These are phyloP conservation scores for Halocynthia roretzi DNA, from an alignment of 23 tunicate species.

Conservation along the genomic window DNA sequence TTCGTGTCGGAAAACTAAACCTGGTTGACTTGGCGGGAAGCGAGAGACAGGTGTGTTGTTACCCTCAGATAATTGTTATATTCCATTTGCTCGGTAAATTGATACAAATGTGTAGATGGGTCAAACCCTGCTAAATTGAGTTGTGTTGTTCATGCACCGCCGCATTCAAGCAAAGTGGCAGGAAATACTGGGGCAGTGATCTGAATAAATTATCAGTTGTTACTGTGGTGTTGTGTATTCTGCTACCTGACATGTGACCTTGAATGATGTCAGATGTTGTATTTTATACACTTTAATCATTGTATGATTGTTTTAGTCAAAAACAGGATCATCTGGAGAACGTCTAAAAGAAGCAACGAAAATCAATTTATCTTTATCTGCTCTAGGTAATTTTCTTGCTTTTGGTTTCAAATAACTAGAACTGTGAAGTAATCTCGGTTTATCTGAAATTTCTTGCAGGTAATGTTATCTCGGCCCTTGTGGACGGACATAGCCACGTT, in stretches of 20 bases:
- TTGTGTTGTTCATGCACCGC: no score
- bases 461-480: conserved; percentile 86
- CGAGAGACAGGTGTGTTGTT: conserved; percentile 79
- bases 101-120: not conserved
- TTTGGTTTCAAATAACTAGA: no score
- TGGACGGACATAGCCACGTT: conserved; percentile 86
- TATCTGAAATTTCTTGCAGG: conserved; percentile 14
- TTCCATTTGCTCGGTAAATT: not conserved
- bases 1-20: conserved; percentile 88
- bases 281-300: no score
- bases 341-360: conserved; percentile 95
- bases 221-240: not conserved
- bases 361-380: conserved; percentile 89
- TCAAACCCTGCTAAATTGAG: no score
- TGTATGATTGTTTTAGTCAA: conserved; percentile 36
- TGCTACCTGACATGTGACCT: not conserved
- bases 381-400: conserved; percentile 47
- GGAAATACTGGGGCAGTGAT: no score
- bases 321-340: conserved; percentile 91
- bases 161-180: no score
- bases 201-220: no score
- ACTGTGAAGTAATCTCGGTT: no score
- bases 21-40: conserved; percentile 96
- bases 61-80: not conserved
- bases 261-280: not conserved